These are phyloP conservation scores for Lasioglossum calceatum DNA, from an alignment of 2,888 invertebrate genomes.

Conservation along the genomic window DNA sequence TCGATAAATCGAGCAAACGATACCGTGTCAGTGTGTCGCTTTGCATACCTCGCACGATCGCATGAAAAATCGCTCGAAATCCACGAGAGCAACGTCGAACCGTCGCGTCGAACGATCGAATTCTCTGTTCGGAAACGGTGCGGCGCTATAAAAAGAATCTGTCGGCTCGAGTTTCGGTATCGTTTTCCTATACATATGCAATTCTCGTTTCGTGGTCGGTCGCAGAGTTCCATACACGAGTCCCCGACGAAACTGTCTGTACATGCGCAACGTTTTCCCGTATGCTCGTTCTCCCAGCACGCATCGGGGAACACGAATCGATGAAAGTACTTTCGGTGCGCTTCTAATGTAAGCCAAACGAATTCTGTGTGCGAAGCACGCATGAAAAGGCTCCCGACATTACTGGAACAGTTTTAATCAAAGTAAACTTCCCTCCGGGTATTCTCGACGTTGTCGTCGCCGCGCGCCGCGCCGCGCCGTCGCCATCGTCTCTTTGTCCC, in stretches of 20 bases:
- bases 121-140: neutral
- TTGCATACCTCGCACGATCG: neutral
- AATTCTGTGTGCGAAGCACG: constrained; percentile 45
- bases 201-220: neutral
- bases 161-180: neutral
- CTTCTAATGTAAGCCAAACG: constrained; percentile 46
- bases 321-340: constrained; percentile 21
- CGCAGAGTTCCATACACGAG: neutral
- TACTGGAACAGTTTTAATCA: constrained; percentile 74
- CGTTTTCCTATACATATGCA: neutral
- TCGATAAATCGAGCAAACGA: neutral
- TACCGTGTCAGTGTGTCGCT: neutral
- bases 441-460: constrained; percentile 38
- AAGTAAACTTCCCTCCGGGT: constrained; percentile 70
- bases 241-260: neutral
- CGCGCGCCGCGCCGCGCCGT: neutral
- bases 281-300: constrained; percentile 1
- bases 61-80: neutral
- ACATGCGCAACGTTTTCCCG: neutral
- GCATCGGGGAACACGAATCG: constrained; percentile 35
- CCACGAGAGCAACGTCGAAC: neutral
- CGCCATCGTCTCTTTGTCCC: constrained; percentile 62
- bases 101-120: neutral
- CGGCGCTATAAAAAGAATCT: neutral
- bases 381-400: constrained; percentile 59